Evolutionary conservation across 2,113 vertebrate species (phyloP), one percentile per base, ranked within the genome.

Genomic region (Sclerurus mexicanus): DNA sequence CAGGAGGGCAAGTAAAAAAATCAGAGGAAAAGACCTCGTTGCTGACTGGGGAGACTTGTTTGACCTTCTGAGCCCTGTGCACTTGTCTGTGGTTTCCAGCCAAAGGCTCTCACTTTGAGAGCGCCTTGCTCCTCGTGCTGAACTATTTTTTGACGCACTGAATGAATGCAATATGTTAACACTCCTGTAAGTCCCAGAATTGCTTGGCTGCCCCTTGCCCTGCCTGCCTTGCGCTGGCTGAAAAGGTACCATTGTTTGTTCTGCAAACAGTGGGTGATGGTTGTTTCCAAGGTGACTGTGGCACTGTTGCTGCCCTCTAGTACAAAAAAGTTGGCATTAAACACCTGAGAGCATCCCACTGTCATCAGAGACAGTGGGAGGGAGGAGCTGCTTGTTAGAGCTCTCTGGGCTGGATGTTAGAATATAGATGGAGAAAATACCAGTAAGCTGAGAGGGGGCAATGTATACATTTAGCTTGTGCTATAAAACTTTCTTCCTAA

Each of bases 181-280:
- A 96, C 97, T 98, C 96, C 97, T 97, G 96, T 97, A 95, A 90
- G 81, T 97, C 97, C 94, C 96, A 97, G 97, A 97, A 98, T 96
- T 97, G 98, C 98, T 97, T 96, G 97, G 97, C 98, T 97, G 97
- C 96, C 98, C 98, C 98, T 98, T 98, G 98, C 98, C 98, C 98
- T 98, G 98, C 98, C 98, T 98, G 98, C 97, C 97, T 97, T 69
- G 69, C 79, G 94, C 98, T 98, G 97, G 96, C 98, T 98, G 97
- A 98, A 98, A 99, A 99, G 98, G 98, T 99, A 98, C 98, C 98
- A 98, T 98, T 99, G 99, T 99, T 99, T 99, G 98, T 98, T 99
- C 98, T 98, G 98, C 98, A 99, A 99, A 99, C 98, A 99, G 96
- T 84, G 98, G 98, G 98, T 98, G 98, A 98, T 98, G 98, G 99